Conservation (phyloP, 2,888 invertebrate species). For the Caenorhabditis sp. region DNA sequence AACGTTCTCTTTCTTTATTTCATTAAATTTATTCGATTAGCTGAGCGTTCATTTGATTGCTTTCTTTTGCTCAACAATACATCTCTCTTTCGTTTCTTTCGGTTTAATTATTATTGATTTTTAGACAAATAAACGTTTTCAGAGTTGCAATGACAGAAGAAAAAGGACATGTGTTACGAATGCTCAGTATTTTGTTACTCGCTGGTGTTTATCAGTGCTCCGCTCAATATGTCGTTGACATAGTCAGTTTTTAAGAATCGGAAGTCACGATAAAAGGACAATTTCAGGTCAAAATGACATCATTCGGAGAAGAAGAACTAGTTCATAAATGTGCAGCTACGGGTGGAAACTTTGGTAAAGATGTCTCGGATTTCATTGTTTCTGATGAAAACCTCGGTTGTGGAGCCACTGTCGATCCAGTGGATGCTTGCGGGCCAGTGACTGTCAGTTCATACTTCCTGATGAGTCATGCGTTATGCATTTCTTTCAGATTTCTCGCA, state of each 20-base stretch:
- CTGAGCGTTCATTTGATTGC: no score
- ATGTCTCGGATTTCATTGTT: slow-evolving; percentile 67
- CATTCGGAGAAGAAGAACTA: slow-evolving; percentile 49
- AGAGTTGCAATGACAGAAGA: slow-evolving; percentile 22
- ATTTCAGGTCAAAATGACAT: slow-evolving; percentile 64
- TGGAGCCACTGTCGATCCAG: slow-evolving; percentile 64
- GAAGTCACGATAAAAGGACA: neutral
- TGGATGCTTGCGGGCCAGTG: slow-evolving; percentile 68
- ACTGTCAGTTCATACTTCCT: slow-evolving; percentile 53
- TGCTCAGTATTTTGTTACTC: slow-evolving; percentile 3
- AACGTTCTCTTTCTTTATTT: neutral
- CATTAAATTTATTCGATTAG: neutral
- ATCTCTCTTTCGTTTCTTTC: neutral
- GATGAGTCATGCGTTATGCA: neutral
- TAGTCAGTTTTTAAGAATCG: slow-evolving; percentile 38
- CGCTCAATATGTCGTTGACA: slow-evolving; percentile 62
- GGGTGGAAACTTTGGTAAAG: slow-evolving; percentile 76
- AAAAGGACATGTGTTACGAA: slow-evolving; percentile 13
- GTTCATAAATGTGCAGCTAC: slow-evolving; percentile 73
- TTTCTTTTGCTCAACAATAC: no score
- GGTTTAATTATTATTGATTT: neutral
- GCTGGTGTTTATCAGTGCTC: slow-evolving; percentile 13
- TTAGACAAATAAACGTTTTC: slow-evolving; percentile 15
- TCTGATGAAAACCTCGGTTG: slow-evolving; percentile 68
- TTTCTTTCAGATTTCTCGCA: slow-evolving; percentile 19